phyloP scores from a whole-genome alignment of 2,113 vertebrate genomes.

The Casuarius casuarius region DNA sequence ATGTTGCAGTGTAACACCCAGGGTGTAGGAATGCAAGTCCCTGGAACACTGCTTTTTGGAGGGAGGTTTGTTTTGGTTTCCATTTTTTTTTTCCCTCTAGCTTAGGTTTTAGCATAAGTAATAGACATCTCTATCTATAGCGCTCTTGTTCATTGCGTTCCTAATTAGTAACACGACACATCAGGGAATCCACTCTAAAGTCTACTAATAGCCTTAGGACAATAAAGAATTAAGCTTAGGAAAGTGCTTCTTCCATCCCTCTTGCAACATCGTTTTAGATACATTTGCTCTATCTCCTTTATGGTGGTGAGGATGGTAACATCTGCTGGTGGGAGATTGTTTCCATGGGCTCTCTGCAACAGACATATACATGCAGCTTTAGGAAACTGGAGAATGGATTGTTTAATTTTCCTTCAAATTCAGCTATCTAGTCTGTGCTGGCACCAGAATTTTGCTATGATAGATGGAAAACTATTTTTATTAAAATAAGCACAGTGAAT shows the following conservation, averaged over 20 bases:
- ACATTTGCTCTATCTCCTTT: not conserved
- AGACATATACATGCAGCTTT: accelerated
- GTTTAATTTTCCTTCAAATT: not conserved
- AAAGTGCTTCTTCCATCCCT: not conserved
- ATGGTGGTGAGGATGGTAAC: not conserved
- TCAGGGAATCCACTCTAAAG: not conserved
- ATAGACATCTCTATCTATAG: not conserved
- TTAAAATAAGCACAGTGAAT: not conserved
- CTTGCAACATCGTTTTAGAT: not conserved
- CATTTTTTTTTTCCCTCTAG: not conserved
- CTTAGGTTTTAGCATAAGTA: not conserved
- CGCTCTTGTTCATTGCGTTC: not conserved
- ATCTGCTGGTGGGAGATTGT: not conserved
- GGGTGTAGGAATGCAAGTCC: accelerated
- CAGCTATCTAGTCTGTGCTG: not conserved
- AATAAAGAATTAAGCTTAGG: not conserved
- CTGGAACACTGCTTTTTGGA: not conserved
- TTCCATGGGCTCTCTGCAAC: not conserved
- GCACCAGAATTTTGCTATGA: not conserved
- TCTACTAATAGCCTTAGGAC: not conserved
- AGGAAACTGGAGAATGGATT: not conserved
- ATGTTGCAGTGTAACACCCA: not conserved
- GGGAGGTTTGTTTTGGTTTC: not conserved
- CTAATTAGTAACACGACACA: not conserved
- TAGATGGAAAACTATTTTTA: not conserved